phyloP scores from a whole-genome alignment of 2,113 vertebrate species.

The Condylura cristata region DNA sequence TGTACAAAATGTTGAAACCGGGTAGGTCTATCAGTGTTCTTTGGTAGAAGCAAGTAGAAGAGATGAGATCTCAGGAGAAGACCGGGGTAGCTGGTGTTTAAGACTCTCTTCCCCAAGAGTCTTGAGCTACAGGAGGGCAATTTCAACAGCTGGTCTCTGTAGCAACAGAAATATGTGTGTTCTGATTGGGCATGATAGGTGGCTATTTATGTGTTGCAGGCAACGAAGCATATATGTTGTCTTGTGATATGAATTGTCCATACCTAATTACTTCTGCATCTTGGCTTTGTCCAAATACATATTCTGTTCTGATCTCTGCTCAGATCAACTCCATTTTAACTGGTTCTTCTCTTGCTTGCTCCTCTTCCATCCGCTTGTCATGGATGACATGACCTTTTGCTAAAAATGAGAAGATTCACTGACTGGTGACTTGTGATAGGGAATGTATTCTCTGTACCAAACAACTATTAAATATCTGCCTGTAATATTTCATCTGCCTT shows the following conservation, averaged over 20 bases:
- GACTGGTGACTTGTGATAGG: not conserved
- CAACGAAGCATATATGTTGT: not conserved
- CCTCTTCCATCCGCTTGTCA: not conserved
- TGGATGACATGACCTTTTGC: slow-evolving; percentile 28
- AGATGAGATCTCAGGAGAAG: not conserved
- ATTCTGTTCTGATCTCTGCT: slow-evolving; percentile 37
- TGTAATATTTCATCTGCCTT: not conserved
- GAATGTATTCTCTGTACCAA: not conserved
- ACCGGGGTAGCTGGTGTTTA: not conserved
- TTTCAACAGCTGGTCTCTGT: not conserved
- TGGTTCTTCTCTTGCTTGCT: not conserved
- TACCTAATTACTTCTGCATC: not conserved
- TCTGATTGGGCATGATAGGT: not conserved
- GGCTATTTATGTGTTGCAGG: not conserved
- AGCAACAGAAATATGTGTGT: not conserved
- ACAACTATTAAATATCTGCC: not conserved
- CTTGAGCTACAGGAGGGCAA: not conserved
- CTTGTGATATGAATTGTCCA: not conserved
- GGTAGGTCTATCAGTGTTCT: not conserved
- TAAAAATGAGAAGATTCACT: not conserved
- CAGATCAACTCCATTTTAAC: not conserved
- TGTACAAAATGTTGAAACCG: not conserved
- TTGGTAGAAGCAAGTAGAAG: not conserved
- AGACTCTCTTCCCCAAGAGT: not conserved
- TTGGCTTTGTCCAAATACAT: not conserved